phyloP scores from a whole-genome alignment of 2,113 vertebrate species.

The Xerus inauris region DNA sequence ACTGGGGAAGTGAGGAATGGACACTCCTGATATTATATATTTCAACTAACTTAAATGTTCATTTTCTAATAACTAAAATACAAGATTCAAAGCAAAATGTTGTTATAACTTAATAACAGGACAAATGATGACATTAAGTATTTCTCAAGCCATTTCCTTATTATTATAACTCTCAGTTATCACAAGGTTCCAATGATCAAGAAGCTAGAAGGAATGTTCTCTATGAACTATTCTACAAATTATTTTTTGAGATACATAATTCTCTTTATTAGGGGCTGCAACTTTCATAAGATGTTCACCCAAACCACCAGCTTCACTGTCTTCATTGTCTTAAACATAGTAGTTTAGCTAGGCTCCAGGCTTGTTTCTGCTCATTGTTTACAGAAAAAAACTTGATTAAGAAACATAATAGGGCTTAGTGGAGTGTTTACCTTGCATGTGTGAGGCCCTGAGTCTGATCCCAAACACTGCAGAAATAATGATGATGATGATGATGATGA shows the following conservation, averaged over 20 bases:
- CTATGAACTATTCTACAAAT: neutral
- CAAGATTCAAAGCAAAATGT: neutral
- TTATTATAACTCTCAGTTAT: neutral
- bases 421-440: neutral
- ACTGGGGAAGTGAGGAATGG: neutral
- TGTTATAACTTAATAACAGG: neutral
- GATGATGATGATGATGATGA: too few relatives aligned
- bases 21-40: neutral
- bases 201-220: neutral
- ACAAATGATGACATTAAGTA: neutral
- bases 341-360: neutral
- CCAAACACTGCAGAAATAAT: neutral
- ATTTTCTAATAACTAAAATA: constrained; percentile 21
- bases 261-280: neutral
- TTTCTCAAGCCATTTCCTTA: neutral
- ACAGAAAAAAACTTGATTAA: neutral
- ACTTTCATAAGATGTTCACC: neutral
- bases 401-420: neutral
- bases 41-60: neutral
- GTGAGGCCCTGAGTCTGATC: neutral
- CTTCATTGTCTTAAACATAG: neutral
- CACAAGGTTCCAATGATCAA: neutral
- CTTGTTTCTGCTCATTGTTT: neutral
- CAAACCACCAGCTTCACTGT: neutral
- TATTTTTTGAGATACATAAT: neutral